Percentiles rank a stretch among this genome's conserved stretches.
These are phyloP conservation scores for Calycopis cecrops DNA, from an alignment of 1,140 invertebrate species.

Conservation along the genomic window DNA sequence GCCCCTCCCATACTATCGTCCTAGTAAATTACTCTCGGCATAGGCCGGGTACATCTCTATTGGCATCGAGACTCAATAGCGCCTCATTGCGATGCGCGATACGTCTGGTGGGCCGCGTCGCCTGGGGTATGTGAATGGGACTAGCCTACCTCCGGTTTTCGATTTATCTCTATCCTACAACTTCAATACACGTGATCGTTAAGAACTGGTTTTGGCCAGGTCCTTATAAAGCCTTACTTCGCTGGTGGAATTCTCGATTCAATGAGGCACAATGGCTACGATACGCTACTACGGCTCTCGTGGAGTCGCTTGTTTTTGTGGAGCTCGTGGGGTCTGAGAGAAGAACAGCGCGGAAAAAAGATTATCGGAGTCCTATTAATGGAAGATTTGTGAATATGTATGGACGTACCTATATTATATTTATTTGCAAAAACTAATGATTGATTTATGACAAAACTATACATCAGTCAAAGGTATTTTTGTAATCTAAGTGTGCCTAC, in stretches of 20 bases:
- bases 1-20: constrained; percentile 39
- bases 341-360: too few relatives aligned
- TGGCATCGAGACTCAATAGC: constrained; percentile 48
- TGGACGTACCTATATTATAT: too few relatives aligned
- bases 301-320: too few relatives aligned
- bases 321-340: too few relatives aligned
- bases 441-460: too few relatives aligned
- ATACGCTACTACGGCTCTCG: constrained; percentile 12
- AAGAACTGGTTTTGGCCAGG: constrained; percentile 19
- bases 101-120: constrained; percentile 38
- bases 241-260: constrained; percentile 16
- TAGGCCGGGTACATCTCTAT: constrained; percentile 50
- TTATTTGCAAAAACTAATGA: too few relatives aligned
- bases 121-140: constrained; percentile 46
- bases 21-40: constrained; percentile 43
- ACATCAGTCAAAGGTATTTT: too few relatives aligned
- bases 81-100: constrained; percentile 48
- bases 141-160: constrained; percentile 18
- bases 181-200: constrained; percentile 27
- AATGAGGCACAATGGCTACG: constrained; percentile 7
- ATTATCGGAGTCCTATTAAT: too few relatives aligned
- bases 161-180: constrained; percentile 23
- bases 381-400: too few relatives aligned
- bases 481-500: too few relatives aligned
- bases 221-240: constrained; percentile 16